Base-by-base conservation (phyloP, 2,888 invertebrate genomes). In the Clanis bilineata region DNA sequence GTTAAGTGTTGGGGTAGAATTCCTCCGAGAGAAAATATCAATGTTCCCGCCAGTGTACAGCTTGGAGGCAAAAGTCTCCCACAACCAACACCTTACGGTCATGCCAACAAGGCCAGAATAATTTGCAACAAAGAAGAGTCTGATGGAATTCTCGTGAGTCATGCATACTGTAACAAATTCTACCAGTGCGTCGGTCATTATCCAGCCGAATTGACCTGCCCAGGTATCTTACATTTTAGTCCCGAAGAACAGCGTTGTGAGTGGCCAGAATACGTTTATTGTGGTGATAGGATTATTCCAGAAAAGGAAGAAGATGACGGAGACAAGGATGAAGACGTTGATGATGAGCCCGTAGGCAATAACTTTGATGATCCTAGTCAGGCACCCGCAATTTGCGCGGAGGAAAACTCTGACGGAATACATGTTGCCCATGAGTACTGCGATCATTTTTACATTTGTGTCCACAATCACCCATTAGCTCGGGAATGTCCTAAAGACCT, bases 1-100 rank as follows among this genome's bases (percentile, higher is more conserved):
- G 80, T 81, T 0, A 61, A 71, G n/a, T 81, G 80, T 23, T 69
- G 71, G 2, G 66, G 68, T 18, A 74, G 77, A 61, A 59, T 64
- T 0, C 60, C 66, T 5, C 66, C 64, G 0, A 66, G 63, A 25
- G 54, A 57, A 18, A 47, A 39, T 9, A 58, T 36, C 7, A 57
- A 32, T 28, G 45, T 5, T 1, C 15, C 25, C 6, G 45, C 41
- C 9, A 57, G 44, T 38, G 57, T 47, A 21, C 38, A 38, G 12
- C 21, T 7, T 2, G 43, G 55, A 18, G 61, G 56, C 39, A 60
- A 65, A 0, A 47, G 45, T 10, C 38, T 51, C 39, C 43, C 54
- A 6, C 58, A 60, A 44, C n/a, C 22, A 12, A 15, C 43, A n/a
- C 6, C 7, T 6, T 32, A 36, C 5, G 55, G n/a, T 15, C 45